Evolutionary conservation across 2,888 invertebrate genomes (phyloP).

Genomic region (Pseudococcus jackbeardsleyi): DNA sequence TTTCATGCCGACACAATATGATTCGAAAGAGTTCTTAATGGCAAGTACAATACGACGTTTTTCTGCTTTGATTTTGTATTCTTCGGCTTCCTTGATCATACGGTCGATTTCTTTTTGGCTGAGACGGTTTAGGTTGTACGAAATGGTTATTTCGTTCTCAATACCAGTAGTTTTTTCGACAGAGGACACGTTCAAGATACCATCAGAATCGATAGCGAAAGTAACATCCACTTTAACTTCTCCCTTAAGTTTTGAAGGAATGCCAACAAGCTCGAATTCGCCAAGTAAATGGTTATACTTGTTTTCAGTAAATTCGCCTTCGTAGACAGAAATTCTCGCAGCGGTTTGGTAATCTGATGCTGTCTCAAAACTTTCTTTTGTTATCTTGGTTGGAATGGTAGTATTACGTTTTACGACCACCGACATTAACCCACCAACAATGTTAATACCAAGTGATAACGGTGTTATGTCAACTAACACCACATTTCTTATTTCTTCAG

Average conservation of each 20-base stretch:
- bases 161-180: too few species aligned
- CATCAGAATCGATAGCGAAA: background rate
- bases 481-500: too few species aligned
- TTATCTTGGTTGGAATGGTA: too few species aligned
- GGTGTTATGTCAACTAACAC: too few species aligned
- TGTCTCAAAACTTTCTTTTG: too few species aligned
- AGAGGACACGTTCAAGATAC: constrained; percentile 87
- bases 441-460: constrained; percentile 71
- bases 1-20: constrained; percentile 96
- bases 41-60: constrained; percentile 86
- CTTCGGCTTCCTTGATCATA: constrained; percentile 94
- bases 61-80: constrained; percentile 87
- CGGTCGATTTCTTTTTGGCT: constrained; percentile 94
- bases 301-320: constrained; percentile 82
- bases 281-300: constrained; percentile 85
- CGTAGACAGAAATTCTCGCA: too few species aligned
- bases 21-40: constrained; percentile 88
- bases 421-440: too few species aligned
- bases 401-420: too few species aligned
- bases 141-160: constrained; percentile 87
- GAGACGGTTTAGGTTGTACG: constrained; percentile 92
- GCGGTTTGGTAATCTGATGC: too few species aligned
- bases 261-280: constrained; percentile 77
- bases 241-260: constrained; percentile 76
- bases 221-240: constrained; percentile 83